Base-by-base conservation (phyloP, 2,888 invertebrate species). In the Dryobota labecula region DNA sequence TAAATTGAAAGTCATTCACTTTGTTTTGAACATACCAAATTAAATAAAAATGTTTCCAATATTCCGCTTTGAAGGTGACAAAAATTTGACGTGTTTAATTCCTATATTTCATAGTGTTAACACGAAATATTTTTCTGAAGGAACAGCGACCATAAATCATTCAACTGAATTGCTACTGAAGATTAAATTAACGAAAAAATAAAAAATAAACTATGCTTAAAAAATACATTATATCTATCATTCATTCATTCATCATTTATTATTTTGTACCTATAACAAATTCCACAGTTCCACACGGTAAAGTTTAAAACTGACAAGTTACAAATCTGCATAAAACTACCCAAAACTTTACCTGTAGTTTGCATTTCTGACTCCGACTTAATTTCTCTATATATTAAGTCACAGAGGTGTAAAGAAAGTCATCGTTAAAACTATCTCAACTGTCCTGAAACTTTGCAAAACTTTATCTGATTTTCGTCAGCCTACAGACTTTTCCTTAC, bases 301-400 rank as follows among this genome's bases (percentile, higher is more conserved):
- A 41, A 61, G 5, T 8, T 27, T 30, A 20, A 27, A 61, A 7
- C 8, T 27, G 24, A n/a, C 20, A 76, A 51, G 38, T 63, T 20
- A 38, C n/a, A 33, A 38, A 27, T 27, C n/a, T 47, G n/a, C n/a
- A n/a, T n/a, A n/a, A n/a, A n/a, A n/a, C 54, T n/a, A 24, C n/a
- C 41, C 13, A 60, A 49, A 71, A 64, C 60, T 72, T 78, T 51
- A 61, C n/a, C 13, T 60, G 61, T 30, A 60, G 20, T 63, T 61
- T 51, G 15, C 72, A 27, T 51, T 45, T 61, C 45, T 61, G 15
- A 54, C 20, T 54, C 20, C 20, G 11, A 38, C 51, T 57, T 30
- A 47, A 61, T 64, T 77, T 64, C 27, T 73, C 13, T 41, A 47
- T 41, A 61, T 27, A n/a, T 33, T 61, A n/a, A 57, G 5, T 65